A percentile compares a stretch with the other conserved stretches of the same genome.
These are phyloP conservation scores for Eilema depressum DNA, from an alignment of 2,888 invertebrate genomes.

Conservation along the genomic window DNA sequence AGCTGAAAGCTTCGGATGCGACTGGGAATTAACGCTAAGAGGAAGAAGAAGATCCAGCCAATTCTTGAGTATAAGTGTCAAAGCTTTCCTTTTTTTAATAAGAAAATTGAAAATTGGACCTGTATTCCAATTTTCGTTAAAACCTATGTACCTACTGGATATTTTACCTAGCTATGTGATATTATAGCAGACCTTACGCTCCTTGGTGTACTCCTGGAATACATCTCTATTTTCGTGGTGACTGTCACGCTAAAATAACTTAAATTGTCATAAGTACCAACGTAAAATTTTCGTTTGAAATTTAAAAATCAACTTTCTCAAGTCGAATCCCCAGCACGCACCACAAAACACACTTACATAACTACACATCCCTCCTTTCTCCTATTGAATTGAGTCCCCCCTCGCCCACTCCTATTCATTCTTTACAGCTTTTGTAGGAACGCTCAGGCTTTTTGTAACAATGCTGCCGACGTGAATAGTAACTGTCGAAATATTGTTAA, in stretches of 20 bases:
- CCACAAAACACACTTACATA: slow-evolving; percentile 81
- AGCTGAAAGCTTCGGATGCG: too few relatives aligned
- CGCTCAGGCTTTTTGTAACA: slow-evolving; percentile 81
- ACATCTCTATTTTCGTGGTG: too few relatives aligned
- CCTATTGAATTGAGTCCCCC: slow-evolving; percentile 77
- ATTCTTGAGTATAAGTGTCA: too few relatives aligned
- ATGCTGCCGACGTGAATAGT: slow-evolving; percentile 74
- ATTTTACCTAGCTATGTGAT: too few relatives aligned
- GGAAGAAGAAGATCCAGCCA: too few relatives aligned
- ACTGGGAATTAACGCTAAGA: too few relatives aligned
- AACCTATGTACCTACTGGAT: too few relatives aligned
- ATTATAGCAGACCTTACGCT: background rate
- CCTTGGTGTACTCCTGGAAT: too few relatives aligned
- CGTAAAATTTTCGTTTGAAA: slow-evolving; percentile 35
- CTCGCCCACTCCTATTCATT: slow-evolving; percentile 80
- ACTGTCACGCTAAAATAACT: background rate
- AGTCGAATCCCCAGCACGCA: slow-evolving; percentile 62
- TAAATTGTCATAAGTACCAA: slow-evolving; percentile 23
- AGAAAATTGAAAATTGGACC: too few relatives aligned
- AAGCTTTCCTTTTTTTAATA: too few relatives aligned
- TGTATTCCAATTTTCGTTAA: too few relatives aligned
- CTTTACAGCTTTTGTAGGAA: slow-evolving; percentile 82
- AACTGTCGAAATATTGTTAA: slow-evolving; percentile 82
- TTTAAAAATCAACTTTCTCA: slow-evolving; percentile 48
- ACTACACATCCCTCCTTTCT: slow-evolving; percentile 78